phyloP scores from a whole-genome alignment of 1,140 invertebrate species.

The Scaptomyza hsui region DNA sequence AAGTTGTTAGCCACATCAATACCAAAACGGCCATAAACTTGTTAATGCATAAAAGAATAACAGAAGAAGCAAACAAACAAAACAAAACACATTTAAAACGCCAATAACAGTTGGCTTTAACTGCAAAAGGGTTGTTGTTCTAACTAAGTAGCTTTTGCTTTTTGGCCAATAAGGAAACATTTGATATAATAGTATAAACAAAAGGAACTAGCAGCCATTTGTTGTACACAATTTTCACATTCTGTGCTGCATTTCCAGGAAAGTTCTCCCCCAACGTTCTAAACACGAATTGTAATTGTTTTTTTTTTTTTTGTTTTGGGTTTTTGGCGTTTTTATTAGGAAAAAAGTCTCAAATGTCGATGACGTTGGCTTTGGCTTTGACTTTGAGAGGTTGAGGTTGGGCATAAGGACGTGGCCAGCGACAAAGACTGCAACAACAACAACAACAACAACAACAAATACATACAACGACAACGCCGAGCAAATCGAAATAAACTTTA shows the following conservation, averaged over 20 bases:
- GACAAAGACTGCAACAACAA: slow-evolving; percentile 39
- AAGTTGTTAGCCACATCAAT: slow-evolving; percentile 79
- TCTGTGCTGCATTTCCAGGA: slow-evolving; percentile 31
- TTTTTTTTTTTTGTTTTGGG: slow-evolving; percentile 20
- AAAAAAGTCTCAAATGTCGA: slow-evolving; percentile 3
- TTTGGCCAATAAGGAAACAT: neutral
- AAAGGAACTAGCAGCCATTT: slow-evolving; percentile 55
- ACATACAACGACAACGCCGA: slow-evolving; percentile 32
- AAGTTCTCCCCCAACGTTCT: slow-evolving; percentile 33
- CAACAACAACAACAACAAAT: slow-evolving; percentile 22
- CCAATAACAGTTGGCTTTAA: slow-evolving; percentile 35
- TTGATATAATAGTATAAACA: slow-evolving; percentile 26
- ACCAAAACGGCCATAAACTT: slow-evolving; percentile 76
- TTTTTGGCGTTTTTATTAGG: slow-evolving; percentile 40
- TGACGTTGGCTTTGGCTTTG: slow-evolving; percentile 12
- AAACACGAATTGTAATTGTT: slow-evolving; percentile 54
- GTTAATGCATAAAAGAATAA: slow-evolving; percentile 55
- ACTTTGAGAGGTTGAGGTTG: slow-evolving; percentile 21
- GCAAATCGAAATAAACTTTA: slow-evolving; percentile 80
- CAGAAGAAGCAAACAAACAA: slow-evolving; percentile 16
- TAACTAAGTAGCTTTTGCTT: slow-evolving; percentile 14
- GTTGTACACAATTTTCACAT: slow-evolving; percentile 33
- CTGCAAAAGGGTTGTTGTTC: slow-evolving; percentile 38
- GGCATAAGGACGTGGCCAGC: slow-evolving; percentile 48
- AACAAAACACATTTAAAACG: slow-evolving; percentile 52